phyloP scores from a whole-genome alignment of 2,888 invertebrate genomes.

The Lasioglossum malachurum region DNA sequence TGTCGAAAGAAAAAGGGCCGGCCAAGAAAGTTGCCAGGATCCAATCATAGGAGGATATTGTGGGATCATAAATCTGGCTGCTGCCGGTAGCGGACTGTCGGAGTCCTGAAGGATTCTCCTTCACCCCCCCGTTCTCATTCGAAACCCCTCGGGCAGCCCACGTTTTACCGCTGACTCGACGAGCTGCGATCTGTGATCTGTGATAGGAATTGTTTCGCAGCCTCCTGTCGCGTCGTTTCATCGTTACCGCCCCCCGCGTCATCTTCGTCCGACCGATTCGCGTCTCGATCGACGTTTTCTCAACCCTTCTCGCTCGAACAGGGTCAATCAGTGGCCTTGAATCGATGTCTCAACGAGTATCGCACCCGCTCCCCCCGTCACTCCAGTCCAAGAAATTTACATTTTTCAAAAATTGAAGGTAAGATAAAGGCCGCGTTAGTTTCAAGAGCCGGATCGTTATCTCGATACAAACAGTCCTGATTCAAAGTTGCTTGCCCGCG shows the following conservation, averaged over 20 bases:
- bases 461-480: conserved; percentile 44
- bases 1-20: conserved; percentile 39
- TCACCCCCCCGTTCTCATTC: conserved; percentile 58
- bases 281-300: background rate
- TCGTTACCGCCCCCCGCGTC: conserved; percentile 28
- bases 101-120: conserved; percentile 73
- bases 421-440: no score
- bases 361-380: background rate
- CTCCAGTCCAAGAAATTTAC: background rate
- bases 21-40: conserved; percentile 74
- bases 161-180: conserved; percentile 68
- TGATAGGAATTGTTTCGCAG: conserved; percentile 76
- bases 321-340: conserved; percentile 7
- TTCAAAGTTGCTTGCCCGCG: conserved; percentile 36
- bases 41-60: conserved; percentile 81
- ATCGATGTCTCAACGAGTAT: background rate
- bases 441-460: conserved; percentile 48
- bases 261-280: conserved; percentile 22
- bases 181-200: conserved; percentile 39
- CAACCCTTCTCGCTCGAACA: conserved; percentile 7
- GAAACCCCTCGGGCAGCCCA: conserved; percentile 53
- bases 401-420: background rate
- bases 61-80: conserved; percentile 77
- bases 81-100: conserved; percentile 62
- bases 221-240: conserved; percentile 56